Evolutionary conservation across 2,113 vertebrate species (phyloP).

Genomic region (Carollia perspicillata): DNA sequence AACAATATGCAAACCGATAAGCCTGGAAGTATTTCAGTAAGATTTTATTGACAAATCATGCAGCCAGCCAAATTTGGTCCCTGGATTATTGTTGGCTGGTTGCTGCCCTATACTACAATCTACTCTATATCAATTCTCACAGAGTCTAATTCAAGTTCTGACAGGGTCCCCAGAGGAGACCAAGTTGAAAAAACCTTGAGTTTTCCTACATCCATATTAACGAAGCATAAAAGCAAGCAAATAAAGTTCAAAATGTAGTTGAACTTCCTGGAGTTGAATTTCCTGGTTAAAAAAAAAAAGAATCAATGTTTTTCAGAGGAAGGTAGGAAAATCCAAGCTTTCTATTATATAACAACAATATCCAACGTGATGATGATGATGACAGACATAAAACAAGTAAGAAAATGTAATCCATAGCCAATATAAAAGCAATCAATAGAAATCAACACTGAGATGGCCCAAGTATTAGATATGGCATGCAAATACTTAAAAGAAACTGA

Average conservation of each 20-base stretch:
- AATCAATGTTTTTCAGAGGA: background rate
- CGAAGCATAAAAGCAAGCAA: background rate
- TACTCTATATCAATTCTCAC: background rate
- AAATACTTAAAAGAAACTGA: background rate
- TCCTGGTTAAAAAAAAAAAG: background rate
- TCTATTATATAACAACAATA: background rate
- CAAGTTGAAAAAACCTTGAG: background rate
- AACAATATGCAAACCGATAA: background rate
- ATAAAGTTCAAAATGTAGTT: background rate
- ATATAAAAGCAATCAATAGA: background rate
- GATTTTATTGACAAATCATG: background rate
- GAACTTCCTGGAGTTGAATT: background rate
- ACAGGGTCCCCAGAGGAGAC: background rate
- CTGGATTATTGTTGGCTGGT: background rate
- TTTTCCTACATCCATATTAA: background rate
- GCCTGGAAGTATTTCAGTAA: background rate
- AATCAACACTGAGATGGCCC: background rate
- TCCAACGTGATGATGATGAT: background rate
- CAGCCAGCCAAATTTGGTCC: background rate
- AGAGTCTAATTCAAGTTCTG: background rate
- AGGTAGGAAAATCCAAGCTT: background rate
- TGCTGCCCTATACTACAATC: background rate
- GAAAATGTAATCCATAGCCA: background rate
- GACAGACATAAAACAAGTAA: background rate
- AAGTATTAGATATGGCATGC: background rate